Evolutionary conservation across 2,888 invertebrate species (phyloP).

Genomic region (Morinoia aosen): DNA sequence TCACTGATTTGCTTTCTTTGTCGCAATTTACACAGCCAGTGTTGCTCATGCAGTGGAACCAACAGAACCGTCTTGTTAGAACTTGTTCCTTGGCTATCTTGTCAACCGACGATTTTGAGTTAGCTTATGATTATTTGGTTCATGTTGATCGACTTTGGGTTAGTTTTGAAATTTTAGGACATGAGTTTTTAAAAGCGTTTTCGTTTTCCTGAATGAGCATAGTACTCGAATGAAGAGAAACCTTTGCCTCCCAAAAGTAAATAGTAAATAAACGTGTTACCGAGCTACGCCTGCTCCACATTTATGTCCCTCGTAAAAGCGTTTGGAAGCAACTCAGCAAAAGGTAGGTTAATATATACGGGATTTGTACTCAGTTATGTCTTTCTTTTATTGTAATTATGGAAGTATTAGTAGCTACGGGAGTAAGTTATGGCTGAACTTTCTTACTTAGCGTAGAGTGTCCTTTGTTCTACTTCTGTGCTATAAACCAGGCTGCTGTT

Average conservation of each 20-base stretch:
- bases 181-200: background rate
- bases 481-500: background rate
- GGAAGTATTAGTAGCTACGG: background rate
- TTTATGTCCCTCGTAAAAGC: background rate
- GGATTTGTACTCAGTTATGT: background rate
- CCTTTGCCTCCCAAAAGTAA: no score
- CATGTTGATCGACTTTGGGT: background rate
- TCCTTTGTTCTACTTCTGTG: background rate
- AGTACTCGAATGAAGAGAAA: no score
- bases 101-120: background rate
- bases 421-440: background rate
- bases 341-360: background rate
- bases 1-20: background rate
- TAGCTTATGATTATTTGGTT: background rate
- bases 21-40: background rate
- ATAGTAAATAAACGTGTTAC: no score
- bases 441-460: background rate
- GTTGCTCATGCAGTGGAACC: background rate
- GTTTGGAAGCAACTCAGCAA: background rate
- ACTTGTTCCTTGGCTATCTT: background rate
- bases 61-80: background rate
- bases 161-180: background rate
- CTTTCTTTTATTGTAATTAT: background rate
- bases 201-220: background rate
- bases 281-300: background rate